Evolutionary conservation across 2,113 vertebrate genomes (phyloP), one percentile per base, ranked within the genome.

Genomic region (Chunga burmeisteri): DNA sequence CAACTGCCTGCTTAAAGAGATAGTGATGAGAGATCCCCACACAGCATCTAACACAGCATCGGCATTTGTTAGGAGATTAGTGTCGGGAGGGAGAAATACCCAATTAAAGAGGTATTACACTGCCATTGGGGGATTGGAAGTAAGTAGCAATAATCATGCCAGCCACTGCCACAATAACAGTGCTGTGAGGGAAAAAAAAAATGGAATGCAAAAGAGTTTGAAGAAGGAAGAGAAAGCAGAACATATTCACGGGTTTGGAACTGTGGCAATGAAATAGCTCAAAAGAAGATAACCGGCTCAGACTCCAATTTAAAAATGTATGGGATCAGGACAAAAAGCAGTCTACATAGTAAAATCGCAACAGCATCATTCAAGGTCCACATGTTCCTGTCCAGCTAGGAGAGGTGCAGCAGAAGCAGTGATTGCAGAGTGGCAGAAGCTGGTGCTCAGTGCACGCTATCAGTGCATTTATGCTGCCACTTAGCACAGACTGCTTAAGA

Each of bases 11-110:
- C 89, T 90, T 94, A 66, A 95, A 90, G 78, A 97, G 95, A 97
- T 96, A 96, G 93, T 25, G 93, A 82, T 75, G 94, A 95, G 96
- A 95, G 96, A 97, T 96, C 95, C 97, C 97, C 83, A 89, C 94
- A 94, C 93, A 94, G 86, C 95, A 97, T 97, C 96, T 94, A 96
- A 79, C 91, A 70, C 2, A 1, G 81, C 93, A 97, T 94, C 23
- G 0, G 90, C 86, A 80, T 95, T 96, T 97, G 95, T 96, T 96
- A 89, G 95, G 94, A 97, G 97, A 97, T 96, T 96, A 96, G 93
- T 95, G 97, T 96, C 87, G 62, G 96, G 74, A 90, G 71, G 84
- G 42, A 97, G 78, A 95, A 97, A 96, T 95, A 97, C 86, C 94
- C 94, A 96, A 95, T 97, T 97, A 97, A 96, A 94, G 93, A 65